Evolutionary conservation across 2,888 invertebrate genomes (phyloP), one percentile per base, ranked within the genome.

Genomic region (Monochamus alternatus): DNA sequence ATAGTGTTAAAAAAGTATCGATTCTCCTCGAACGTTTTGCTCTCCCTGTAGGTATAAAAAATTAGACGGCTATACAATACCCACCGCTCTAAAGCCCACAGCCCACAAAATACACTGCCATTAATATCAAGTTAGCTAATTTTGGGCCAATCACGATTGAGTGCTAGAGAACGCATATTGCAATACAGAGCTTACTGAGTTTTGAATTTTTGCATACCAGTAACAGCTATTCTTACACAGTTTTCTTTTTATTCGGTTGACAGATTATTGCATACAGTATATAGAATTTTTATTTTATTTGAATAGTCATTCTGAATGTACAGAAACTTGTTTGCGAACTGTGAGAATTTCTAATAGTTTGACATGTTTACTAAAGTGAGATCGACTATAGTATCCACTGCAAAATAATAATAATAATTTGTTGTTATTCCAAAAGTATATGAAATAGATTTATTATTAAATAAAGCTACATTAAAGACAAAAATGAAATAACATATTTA

Each of bases 1-100:
- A 55, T 22, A 14, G 55, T 55, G 55, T 55, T 55, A 55, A 55
- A 55, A 7, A 55, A n/a, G 22, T 47, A 47, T 47, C 12, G n/a
- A 22, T n/a, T 12, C 5, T 55, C n/a, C 14, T n/a, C 5, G 3
- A 14, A 55, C 14, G 4, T 38, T 38, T 14, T 55, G 55, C 55
- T 55, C 55, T 55, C 55, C 55, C 55, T 64, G 30, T 64, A 38
- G 38, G 38, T 38, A 32, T n/a, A 64, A 64, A 44, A 64, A 64
- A 14, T 5, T 43, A 31, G 63, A 32, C 62, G 62, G 62, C 63
- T 63, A 71, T 74, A 66, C 65, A 74, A 74, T 51, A 69, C 51
- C 12, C 72, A 70, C 71, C 70, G 62, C 71, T 44, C 60, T 10
- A 64, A 38, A 62, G 62, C 38, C 62, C 43, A 64, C 12, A 64